phyloP scores from a whole-genome alignment of 1,140 invertebrate genomes.

The Helicoverpa zea region DNA sequence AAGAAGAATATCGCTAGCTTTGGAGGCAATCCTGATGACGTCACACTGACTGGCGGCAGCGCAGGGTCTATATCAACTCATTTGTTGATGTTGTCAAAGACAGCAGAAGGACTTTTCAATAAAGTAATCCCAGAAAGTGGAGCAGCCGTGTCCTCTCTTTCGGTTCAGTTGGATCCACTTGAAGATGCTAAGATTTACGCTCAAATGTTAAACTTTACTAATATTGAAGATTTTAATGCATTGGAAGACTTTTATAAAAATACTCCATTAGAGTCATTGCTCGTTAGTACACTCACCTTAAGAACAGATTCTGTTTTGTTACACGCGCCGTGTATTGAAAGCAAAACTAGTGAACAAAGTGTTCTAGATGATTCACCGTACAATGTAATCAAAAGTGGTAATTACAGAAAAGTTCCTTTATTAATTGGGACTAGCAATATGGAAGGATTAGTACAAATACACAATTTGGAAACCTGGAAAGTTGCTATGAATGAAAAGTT shows the following conservation, averaged over 20 bases:
- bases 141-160: conserved; percentile 39
- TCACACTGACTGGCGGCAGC: conserved; percentile 63
- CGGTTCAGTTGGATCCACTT: conserved; percentile 61
- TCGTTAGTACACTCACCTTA: conserved; percentile 33
- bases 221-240: conserved; percentile 57
- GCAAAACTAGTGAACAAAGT: conserved; percentile 50
- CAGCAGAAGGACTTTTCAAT: conserved; percentile 62
- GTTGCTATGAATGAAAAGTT: conserved; percentile 72
- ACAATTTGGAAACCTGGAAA: conserved; percentile 61
- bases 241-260: conserved; percentile 65
- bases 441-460: conserved; percentile 60
- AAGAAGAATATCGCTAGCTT: conserved; percentile 63
- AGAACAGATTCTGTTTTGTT: conserved; percentile 48
- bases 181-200: conserved; percentile 56
- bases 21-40: conserved; percentile 66
- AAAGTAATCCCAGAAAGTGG: conserved; percentile 66
- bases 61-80: conserved; percentile 59
- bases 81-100: conserved; percentile 57
- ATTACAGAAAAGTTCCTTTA: conserved; percentile 58
- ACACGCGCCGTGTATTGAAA: conserved; percentile 65
- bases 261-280: conserved; percentile 38
- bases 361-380: conserved; percentile 59
- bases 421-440: conserved; percentile 60
- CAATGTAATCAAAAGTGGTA: conserved; percentile 60
- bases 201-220: conserved; percentile 51